Evolutionary conservation across 2,797 vertebrate species (phyloP), one percentile per base, ranked within the genome.

Genomic region (Enteromius fasciolatus): DNA sequence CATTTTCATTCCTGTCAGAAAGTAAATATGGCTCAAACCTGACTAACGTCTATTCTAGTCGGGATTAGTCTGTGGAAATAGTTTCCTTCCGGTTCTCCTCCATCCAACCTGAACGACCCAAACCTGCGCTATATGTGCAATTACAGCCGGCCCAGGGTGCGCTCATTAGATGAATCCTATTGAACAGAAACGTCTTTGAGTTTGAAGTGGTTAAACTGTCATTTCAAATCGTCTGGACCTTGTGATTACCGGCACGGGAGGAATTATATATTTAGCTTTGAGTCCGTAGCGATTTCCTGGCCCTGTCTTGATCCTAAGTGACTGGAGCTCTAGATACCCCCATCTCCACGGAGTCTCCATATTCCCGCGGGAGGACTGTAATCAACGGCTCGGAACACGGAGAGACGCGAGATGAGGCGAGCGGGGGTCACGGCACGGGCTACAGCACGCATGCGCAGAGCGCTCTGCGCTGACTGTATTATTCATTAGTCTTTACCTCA

Each of bases 161-260:
- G 87, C 94, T 90, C 90, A 91, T 95, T 95, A 95, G 92, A 83
- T 90, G 81, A 59, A 63, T 88, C 93, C 90, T 90, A 90, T 84
- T 84, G 92, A 92, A 94, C 87, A 92, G 93, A 87, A 88, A 86
- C 90, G 90, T 87, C 80, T 92, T 94, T 95, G 94, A 97, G 96
- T 96, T 92, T 94, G 92, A 95, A 94, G 94, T 94, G 94, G 96
- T 96, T 96, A 95, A 96, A 93, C 96, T 96, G 96, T 97, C 96
- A 94, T 94, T 94, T 95, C 70, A 92, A 95, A 95, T 96, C 92
- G 93, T 93, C 92, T 93, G 94, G 90, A 93, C 92, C 86, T 94
- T 91, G 92, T 96, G 96, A 97, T 97, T 96, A 96, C 95, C 94
- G 90, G 95, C 94, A 94, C 93, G 88, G 89, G 88, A 94, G 93